phyloP scores from a whole-genome alignment of 2,888 invertebrate genomes.

The Cheilosia impressa region DNA sequence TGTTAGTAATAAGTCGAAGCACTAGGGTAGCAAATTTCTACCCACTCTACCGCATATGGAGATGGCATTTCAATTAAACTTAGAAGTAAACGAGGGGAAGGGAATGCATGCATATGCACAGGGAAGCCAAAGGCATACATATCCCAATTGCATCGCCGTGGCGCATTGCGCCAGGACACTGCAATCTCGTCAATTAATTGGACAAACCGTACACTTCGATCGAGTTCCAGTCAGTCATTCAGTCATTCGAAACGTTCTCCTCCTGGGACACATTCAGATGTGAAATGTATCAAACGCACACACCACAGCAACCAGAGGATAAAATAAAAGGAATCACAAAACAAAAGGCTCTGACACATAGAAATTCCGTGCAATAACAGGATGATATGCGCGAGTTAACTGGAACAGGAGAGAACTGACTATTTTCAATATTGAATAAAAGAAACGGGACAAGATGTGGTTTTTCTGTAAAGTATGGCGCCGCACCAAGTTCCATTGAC shows the following conservation, averaged over 20 bases:
- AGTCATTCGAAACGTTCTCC: conserved; percentile 7
- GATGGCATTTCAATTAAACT: background rate
- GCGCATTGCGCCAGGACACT: conserved; percentile 62
- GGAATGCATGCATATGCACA: conserved; percentile 1
- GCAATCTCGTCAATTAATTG: conserved; percentile 63
- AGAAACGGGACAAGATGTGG: conserved; percentile 15
- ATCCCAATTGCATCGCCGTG: conserved; percentile 23
- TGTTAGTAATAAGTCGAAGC: too few relatives aligned
- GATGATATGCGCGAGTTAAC: background rate
- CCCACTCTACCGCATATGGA: too few relatives aligned
- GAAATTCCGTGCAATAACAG: background rate
- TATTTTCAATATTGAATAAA: conserved; percentile 30
- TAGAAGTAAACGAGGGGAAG: background rate
- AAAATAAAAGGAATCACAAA: background rate
- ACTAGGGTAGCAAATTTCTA: too few relatives aligned
- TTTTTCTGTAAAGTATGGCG: background rate
- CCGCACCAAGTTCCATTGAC: background rate
- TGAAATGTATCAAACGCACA: background rate
- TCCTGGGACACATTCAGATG: conserved; percentile 6
- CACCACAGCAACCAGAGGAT: background rate
- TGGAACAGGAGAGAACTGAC: conserved; percentile 23
- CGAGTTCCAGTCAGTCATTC: conserved; percentile 3
- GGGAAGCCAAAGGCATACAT: conserved; percentile 3
- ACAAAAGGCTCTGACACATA: background rate
- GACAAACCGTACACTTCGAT: conserved; percentile 23